These are phyloP conservation scores for Penaeus indicus DNA, from an alignment of 1,140 invertebrate species.

Conservation along the genomic window DNA sequence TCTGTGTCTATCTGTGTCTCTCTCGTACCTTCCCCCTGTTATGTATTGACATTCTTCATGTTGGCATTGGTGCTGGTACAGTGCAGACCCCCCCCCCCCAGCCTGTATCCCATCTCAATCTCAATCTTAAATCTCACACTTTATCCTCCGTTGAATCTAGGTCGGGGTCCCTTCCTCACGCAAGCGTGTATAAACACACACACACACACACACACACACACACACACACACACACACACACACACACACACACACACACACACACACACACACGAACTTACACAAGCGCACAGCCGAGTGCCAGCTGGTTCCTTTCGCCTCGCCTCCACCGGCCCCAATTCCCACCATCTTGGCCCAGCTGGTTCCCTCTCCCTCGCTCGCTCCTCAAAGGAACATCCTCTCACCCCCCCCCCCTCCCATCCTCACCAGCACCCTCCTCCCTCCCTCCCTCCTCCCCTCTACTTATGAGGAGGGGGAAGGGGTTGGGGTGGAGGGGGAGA, in stretches of 20 bases:
- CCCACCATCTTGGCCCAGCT: too few relatives aligned
- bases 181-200: background rate
- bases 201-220: background rate
- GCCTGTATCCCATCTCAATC: background rate
- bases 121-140: too few relatives aligned
- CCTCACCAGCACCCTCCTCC: background rate
- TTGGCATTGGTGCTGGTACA: too few relatives aligned
- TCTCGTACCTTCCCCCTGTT: background rate
- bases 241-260: background rate
- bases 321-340: too few relatives aligned
- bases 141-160: background rate
- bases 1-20: background rate
- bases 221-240: background rate
- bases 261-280: background rate
- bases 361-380: too few relatives aligned
- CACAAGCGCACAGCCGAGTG: background rate
- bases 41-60: too few relatives aligned
- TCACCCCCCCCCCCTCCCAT: background rate
- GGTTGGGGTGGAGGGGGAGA: background rate
- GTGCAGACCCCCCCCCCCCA: background rate
- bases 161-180: background rate
- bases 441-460: background rate
- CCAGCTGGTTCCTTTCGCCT: background rate
- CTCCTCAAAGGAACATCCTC: background rate
- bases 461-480: constrained; percentile 3